Evolutionary conservation across 2,888 invertebrate genomes (phyloP), one percentile per base, ranked within the genome.

Genomic region (Rhagonycha fulva): DNA sequence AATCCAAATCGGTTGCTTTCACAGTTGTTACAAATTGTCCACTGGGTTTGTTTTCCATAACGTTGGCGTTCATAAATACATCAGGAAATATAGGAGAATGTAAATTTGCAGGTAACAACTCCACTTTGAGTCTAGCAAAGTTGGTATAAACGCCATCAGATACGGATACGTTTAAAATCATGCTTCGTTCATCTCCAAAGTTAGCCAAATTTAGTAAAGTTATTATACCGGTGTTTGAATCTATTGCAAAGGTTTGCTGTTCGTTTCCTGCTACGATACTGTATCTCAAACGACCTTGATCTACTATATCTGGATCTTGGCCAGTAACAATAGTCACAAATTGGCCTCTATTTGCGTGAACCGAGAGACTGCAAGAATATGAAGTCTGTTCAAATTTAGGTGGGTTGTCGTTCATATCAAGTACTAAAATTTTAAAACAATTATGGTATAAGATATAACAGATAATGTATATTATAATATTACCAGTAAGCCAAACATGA

Each of bases 121-220:
- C 91, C 69, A 96, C 93, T 89, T 94, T 94, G 14, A 96, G 91
- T 80, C 95, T 90, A 1, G 96, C 93, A 88, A 95, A 98, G 80
- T 93, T 95, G 9, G 96, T 97, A 89, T 97, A 98, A 60, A 98
- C 96, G 32, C 98, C 98, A 89, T 99, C 98, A 73, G 96, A 96
- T 61, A 97, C 98, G 1, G 98, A 98, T 32, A 98, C 94, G 89
- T 98, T 98, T 76, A 98, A 90, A 76, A 92, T 88, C 84, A 93
- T 92, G 71, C 90, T 89, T 70, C 91, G 90, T 80, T 91, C 89
- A 69, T 93, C 92, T 4, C 92, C 91, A 82, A 94, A 93, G 84
- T 93, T 93, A 78, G 95, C 92, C 86, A 94, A 91, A 85, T 94
- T 94, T 79, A 94, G 92, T 76, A 96, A 87, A 1, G 92, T 91